Percentiles rank a stretch among this genome's conserved stretches.
phyloP scores from a whole-genome alignment of 53 echinoderm and acorn worm species.

The Mesocentrotus franciscanus region DNA sequence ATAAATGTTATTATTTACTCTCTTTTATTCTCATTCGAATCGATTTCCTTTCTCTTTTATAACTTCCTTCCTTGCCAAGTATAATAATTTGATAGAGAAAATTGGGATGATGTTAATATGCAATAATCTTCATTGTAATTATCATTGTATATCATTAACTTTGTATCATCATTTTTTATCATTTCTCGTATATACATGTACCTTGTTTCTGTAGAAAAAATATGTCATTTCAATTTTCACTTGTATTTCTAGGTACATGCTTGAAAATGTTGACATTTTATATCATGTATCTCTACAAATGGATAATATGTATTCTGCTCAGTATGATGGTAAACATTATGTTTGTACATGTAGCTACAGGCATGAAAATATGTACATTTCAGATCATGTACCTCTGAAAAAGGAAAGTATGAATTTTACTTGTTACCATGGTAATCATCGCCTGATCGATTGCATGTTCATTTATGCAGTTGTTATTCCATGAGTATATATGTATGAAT shows the following conservation, averaged over 20 bases:
- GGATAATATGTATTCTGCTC: background rate
- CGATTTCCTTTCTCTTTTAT: background rate
- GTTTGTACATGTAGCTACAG: background rate
- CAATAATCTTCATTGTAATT: slow-evolving; percentile 10
- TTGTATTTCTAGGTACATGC: background rate
- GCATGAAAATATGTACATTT: background rate
- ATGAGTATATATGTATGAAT: background rate
- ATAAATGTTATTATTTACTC: background rate
- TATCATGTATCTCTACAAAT: background rate
- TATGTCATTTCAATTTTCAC: background rate
- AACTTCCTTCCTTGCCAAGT: background rate
- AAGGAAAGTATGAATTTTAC: background rate
- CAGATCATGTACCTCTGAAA: background rate
- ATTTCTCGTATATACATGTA: background rate
- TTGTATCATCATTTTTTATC: background rate
- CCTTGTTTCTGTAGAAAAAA: background rate
- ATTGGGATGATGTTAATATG: background rate
- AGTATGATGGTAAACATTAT: background rate
- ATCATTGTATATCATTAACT: background rate
- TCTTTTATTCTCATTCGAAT: too few species aligned
- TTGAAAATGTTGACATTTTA: background rate
- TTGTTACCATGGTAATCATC: background rate
- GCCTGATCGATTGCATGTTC: background rate
- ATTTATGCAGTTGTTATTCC: background rate
- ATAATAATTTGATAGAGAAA: background rate